A percentile compares a stretch with the other conserved stretches of the same genome.
Conservation (phyloP, 2,797 vertebrate genomes). For the Masticophis lateralis region DNA sequence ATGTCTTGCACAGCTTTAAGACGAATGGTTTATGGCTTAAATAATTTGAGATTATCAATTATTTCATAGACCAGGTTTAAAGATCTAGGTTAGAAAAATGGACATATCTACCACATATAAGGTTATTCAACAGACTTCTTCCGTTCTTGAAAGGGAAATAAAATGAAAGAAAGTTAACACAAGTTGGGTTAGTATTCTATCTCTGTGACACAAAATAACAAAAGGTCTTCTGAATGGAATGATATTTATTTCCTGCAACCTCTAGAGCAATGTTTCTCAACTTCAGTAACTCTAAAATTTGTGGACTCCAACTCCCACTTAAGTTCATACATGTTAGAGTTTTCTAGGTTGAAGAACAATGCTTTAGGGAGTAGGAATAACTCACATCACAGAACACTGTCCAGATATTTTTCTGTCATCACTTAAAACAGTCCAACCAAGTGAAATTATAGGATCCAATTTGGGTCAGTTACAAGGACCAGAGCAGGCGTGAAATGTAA, state of each 20-base stretch:
- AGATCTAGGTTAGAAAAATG: neutral
- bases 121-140: neutral
- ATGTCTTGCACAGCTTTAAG: neutral
- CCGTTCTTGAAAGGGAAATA: neutral
- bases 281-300: neutral
- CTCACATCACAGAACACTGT: neutral
- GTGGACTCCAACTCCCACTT: neutral
- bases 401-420: slow-evolving; percentile 49
- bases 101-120: neutral
- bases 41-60: neutral
- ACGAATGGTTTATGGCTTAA: neutral
- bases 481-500: no score
- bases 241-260: neutral
- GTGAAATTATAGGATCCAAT: slow-evolving; percentile 34
- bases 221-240: neutral
- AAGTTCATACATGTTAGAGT: neutral
- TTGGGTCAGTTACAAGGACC: neutral
- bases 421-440: slow-evolving; percentile 44
- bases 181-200: neutral
- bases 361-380: neutral
- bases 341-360: neutral
- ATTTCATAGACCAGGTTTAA: neutral
- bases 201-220: neutral
- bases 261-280: neutral
- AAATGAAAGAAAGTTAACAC: neutral